Percentiles rank a stretch among this genome's conserved stretches.
Evolutionary conservation across 2,888 invertebrate species (phyloP).

Genomic region (Phoronis australis): DNA sequence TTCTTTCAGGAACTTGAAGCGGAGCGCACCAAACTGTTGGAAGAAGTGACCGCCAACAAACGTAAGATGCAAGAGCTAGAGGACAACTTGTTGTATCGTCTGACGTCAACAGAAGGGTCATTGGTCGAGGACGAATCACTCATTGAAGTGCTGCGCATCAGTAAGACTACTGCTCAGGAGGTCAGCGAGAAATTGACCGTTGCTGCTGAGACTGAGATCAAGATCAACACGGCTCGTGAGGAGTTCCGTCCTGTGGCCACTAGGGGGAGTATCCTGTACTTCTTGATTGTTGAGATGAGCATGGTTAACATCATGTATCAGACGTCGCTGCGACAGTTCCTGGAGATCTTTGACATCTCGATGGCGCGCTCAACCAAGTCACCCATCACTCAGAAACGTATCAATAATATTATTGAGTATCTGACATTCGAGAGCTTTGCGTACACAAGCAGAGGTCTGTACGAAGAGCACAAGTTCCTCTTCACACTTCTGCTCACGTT

Average conservation of each 20-base stretch:
- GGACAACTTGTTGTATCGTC: conserved; percentile 80
- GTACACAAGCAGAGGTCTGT: conserved; percentile 85
- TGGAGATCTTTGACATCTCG: conserved; percentile 87
- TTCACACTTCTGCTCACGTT: conserved; percentile 92
- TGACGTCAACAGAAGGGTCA: conserved; percentile 89
- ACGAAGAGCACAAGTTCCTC: conserved; percentile 85
- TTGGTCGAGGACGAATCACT: conserved; percentile 93
- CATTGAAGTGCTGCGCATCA: conserved; percentile 59
- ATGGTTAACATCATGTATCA: conserved; percentile 96
- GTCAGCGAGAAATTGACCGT: conserved; percentile 89
- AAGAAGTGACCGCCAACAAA: conserved; percentile 94
- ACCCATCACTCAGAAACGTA: conserved; percentile 73
- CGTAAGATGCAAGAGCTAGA: conserved; percentile 93
- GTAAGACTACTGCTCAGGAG: conserved; percentile 68
- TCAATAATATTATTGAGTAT: conserved; percentile 77
- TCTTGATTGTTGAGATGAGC: conserved; percentile 94
- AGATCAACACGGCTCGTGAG: conserved; percentile 88
- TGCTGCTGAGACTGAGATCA: conserved; percentile 87
- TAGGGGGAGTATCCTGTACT: conserved; percentile 88
- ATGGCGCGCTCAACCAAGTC: conserved; percentile 80
- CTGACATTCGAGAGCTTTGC: conserved; percentile 88
- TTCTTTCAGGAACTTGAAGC: conserved; percentile 74
- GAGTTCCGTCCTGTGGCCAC: conserved; percentile 93
- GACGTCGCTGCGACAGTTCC: conserved; percentile 88
- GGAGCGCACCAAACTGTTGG: conserved; percentile 85